These are phyloP conservation scores for Blennius ocellaris DNA, from an alignment of 2,113 vertebrate genomes.

Conservation along the genomic window DNA sequence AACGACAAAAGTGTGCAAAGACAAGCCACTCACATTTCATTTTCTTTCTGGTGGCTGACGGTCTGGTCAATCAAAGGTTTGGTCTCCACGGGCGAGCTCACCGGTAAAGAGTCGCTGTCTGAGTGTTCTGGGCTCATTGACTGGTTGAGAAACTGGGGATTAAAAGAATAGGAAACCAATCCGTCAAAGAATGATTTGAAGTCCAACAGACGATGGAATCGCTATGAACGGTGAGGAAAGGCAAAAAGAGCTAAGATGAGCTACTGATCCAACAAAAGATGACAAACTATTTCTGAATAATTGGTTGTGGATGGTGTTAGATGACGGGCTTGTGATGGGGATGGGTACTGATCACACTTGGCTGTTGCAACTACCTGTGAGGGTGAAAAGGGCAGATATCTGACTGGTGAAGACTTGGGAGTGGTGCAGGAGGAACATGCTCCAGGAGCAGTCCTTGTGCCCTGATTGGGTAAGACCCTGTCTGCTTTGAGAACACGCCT, in stretches of 20 bases:
- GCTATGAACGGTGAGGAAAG: not conserved
- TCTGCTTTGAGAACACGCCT: slow-evolving; percentile 78
- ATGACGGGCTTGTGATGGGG: slow-evolving; percentile 77
- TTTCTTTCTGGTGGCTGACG: slow-evolving; percentile 91
- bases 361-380: slow-evolving; percentile 91
- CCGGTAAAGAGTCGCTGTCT: slow-evolving; percentile 85
- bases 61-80: slow-evolving; percentile 86
- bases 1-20: not conserved
- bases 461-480: slow-evolving; percentile 75
- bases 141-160: slow-evolving; percentile 92
- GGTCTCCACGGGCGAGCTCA: slow-evolving; percentile 86
- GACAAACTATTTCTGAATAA: slow-evolving; percentile 68
- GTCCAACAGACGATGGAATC: not conserved
- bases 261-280: not conserved
- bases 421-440: slow-evolving; percentile 84
- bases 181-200: not conserved
- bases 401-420: slow-evolving; percentile 87
- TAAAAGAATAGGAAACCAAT: slow-evolving; percentile 14
- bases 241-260: not conserved
- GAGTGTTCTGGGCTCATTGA: slow-evolving; percentile 88
- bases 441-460: slow-evolving; percentile 79
- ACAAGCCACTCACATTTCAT: slow-evolving; percentile 86
- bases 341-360: slow-evolving; percentile 81
- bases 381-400: slow-evolving; percentile 93
- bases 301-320: slow-evolving; percentile 27